Evolutionary conservation across 2,797 vertebrate species (phyloP), one percentile per base, ranked within the genome.

Genomic region (Onychomys arenicola): DNA sequence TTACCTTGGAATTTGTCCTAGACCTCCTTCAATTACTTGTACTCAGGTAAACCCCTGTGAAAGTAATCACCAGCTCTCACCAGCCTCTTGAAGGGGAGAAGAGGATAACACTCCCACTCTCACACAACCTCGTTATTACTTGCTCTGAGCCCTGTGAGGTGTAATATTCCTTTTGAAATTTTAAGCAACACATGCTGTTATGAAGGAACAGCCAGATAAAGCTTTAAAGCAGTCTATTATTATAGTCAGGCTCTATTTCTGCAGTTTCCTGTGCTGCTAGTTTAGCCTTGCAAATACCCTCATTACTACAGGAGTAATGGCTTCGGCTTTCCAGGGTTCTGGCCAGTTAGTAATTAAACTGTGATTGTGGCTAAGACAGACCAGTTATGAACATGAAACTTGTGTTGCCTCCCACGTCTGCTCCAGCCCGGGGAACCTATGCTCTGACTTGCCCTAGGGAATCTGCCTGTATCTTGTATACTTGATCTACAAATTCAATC

Each of bases 271-370:
- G 40, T 71, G 55, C 59, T 67, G 11, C 78, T 85, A 37, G 13
- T 43, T 57, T 86, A 89, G 71, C 75, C 17, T 34, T 84, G 32
- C 43, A 84, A 8, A 85, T 81, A 77, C 12, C 83, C 23, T 96
- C 55, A 55, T 84, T 76, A n/a, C 59, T 83, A 90, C 89, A 91
- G 61, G 37, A 67, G 49, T 49, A 21, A 69, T 69, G 69, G 77
- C 87, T 97, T 92, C 78, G 67, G 80, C 27, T 67, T 93, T 95
- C 52, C n/a, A 87, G 57, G n/a, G 8, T 27, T 65, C 75, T 93
- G 27, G 27, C 37, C 92, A 61, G 27, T 89, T 93, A 90, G 77
- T 83, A 59, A 69, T 57, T 91, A 77, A 86, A 40, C 65, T 59
- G 21, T 76, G 81, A 78, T 63, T 89, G n/a, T 75, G 86, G 67